phyloP scores from a whole-genome alignment of 2,797 vertebrate genomes.

The Mionectes olivaceus region DNA sequence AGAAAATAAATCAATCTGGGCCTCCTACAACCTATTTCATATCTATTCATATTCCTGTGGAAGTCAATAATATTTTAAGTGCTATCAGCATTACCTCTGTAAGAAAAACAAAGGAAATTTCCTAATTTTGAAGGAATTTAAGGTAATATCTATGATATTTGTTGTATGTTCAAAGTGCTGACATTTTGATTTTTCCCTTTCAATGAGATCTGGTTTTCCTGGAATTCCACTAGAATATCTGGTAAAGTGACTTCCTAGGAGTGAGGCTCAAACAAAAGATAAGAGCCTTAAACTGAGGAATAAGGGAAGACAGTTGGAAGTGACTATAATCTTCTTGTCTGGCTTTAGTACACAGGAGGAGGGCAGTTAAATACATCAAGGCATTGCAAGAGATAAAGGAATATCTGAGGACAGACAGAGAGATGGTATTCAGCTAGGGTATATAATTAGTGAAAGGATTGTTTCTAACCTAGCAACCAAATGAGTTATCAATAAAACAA shows the following conservation, averaged over 20 bases:
- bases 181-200: conserved; percentile 11
- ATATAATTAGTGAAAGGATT: conserved; percentile 11
- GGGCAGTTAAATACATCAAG: conserved; percentile 41
- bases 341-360: conserved; percentile 45
- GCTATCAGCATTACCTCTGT: not conserved
- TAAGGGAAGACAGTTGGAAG: conserved; percentile 55
- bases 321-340: conserved; percentile 57
- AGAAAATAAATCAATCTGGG: not conserved
- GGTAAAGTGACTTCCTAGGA: not conserved
- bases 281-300: conserved; percentile 52
- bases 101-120: not conserved
- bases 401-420: not conserved
- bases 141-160: not conserved
- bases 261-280: not conserved
- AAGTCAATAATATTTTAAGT: not conserved
- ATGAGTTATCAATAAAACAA: conserved; percentile 6
- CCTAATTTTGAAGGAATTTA: not conserved
- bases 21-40: not conserved
- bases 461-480: not conserved
- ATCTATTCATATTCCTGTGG: not conserved
- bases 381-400: conserved; percentile 49
- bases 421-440: not conserved
- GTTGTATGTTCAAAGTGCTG: not conserved
- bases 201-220: not conserved
- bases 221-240: not conserved